phyloP scores from a whole-genome alignment of 2,888 invertebrate genomes.

The Anthoptus insignis region DNA sequence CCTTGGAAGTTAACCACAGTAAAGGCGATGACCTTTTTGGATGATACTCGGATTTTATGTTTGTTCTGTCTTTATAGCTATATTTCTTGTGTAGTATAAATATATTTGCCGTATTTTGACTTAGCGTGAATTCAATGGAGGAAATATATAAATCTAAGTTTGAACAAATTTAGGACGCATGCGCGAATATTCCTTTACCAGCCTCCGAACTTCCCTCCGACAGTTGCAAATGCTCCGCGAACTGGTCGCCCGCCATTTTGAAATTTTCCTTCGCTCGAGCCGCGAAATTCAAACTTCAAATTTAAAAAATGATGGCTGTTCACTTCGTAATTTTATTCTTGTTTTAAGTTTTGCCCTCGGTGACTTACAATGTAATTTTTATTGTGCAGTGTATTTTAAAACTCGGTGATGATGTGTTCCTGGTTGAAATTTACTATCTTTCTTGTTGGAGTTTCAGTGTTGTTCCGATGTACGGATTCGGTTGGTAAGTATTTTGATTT shows the following conservation, averaged over 20 bases:
- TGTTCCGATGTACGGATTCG: conserved; percentile 77
- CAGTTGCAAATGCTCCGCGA: conserved; percentile 59
- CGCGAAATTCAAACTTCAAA: conserved; percentile 55
- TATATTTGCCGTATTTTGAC: not conserved
- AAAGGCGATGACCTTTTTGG: not conserved
- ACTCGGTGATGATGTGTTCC: conserved; percentile 70
- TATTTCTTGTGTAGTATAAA: not conserved
- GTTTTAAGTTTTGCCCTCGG: conserved; percentile 6
- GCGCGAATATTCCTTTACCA: conserved; percentile 56
- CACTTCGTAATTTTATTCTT: conserved; percentile 10
- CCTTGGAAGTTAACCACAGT: not conserved
- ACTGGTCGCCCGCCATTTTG: conserved; percentile 48
- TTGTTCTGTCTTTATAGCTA: not conserved
- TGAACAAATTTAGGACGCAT: conserved; percentile 52
- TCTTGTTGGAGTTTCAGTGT: conserved; percentile 79
- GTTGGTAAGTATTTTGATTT: conserved; percentile 71
- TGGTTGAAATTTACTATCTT: conserved; percentile 56
- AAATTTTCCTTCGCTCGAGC: conserved; percentile 44
- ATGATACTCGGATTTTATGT: not conserved
- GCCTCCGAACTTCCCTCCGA: conserved; percentile 52
- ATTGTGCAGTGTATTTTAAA: conserved; percentile 57
- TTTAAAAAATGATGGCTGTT: conserved; percentile 45
- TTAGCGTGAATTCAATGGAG: not conserved
- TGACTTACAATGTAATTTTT: conserved; percentile 14
- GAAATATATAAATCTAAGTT: conserved; percentile 17